These are phyloP conservation scores for Eristalis tenax DNA, from an alignment of 2,888 invertebrate genomes.

Conservation along the genomic window DNA sequence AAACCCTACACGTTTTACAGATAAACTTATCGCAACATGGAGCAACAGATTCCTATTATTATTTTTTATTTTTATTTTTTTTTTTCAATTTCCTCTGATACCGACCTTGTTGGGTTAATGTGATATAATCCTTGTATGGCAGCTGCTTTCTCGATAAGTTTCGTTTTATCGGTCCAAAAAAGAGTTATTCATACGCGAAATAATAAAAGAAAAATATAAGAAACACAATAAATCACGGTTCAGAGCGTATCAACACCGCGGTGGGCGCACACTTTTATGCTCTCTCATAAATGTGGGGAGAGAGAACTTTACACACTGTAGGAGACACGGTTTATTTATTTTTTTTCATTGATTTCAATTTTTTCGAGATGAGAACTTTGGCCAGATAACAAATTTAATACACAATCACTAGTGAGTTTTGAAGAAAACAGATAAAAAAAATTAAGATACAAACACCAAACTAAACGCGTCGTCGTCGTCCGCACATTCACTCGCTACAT, in stretches of 20 bases:
- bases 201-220: conserved; percentile 1
- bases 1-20: not conserved
- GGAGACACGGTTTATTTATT: not conserved
- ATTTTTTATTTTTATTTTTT: not conserved
- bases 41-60: not conserved
- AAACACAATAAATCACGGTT: not conserved
- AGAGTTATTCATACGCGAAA: not conserved
- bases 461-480: not conserved
- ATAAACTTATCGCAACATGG: not conserved
- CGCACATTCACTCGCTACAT: conserved; percentile 23
- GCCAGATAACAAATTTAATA: conserved; percentile 36
- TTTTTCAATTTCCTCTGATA: conserved; percentile 3
- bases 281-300: not conserved
- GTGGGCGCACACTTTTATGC: not conserved
- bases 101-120: conserved; percentile 34
- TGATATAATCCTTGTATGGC: conserved; percentile 49
- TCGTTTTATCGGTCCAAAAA: not conserved
- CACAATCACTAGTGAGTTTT: conserved; percentile 23
- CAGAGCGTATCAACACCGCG: not conserved
- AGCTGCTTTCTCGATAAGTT: conserved; percentile 11
- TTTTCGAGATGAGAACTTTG: not conserved
- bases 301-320: not conserved
- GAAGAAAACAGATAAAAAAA: conserved; percentile 7
- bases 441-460: not conserved
- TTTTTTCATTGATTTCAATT: not conserved